A percentile compares a stretch with the other conserved stretches of the same genome.
phyloP scores from a whole-genome alignment of 1,140 invertebrate genomes.

The Vanessa atalanta region DNA sequence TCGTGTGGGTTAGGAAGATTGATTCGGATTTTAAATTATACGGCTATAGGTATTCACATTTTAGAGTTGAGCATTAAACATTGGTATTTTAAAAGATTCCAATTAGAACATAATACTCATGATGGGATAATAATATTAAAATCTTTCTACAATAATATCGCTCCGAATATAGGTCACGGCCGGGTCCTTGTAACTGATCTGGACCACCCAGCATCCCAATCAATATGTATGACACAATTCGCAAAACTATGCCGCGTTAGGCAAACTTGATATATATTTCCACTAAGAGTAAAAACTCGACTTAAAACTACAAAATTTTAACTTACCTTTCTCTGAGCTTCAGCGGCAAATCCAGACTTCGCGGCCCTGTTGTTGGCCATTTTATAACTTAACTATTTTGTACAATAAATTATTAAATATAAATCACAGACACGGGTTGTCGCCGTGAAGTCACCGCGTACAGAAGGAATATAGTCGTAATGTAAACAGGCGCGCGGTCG shows the following conservation, averaged over 20 bases:
- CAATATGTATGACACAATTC: slow-evolving; percentile 53
- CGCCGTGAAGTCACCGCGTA: slow-evolving; percentile 63
- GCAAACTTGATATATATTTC: slow-evolving; percentile 16
- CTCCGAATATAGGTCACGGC: slow-evolving; percentile 67
- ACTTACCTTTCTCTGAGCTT: slow-evolving; percentile 94
- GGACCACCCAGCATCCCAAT: slow-evolving; percentile 73
- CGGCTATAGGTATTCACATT: too few species aligned
- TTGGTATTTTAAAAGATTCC: neutral
- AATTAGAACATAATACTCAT: neutral
- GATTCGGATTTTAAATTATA: neutral
- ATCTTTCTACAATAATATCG: neutral
- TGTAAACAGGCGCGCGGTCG: slow-evolving; percentile 70
- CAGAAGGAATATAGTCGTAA: slow-evolving; percentile 47
- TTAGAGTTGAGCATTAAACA: too few species aligned
- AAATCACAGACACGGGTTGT: slow-evolving; percentile 72
- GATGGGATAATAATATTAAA: neutral
- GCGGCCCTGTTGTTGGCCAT: slow-evolving; percentile 94
- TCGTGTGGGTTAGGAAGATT: slow-evolving; percentile 28
- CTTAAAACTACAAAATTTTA: neutral
- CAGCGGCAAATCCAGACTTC: slow-evolving; percentile 96
- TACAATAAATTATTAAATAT: slow-evolving; percentile 67
- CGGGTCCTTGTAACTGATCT: slow-evolving; percentile 69
- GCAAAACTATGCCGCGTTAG: slow-evolving; percentile 26
- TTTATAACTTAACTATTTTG: slow-evolving; percentile 65
- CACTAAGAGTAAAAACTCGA: neutral